These are phyloP conservation scores for Araneus ventricosus DNA, from an alignment of 1,140 invertebrate species.

Conservation along the genomic window DNA sequence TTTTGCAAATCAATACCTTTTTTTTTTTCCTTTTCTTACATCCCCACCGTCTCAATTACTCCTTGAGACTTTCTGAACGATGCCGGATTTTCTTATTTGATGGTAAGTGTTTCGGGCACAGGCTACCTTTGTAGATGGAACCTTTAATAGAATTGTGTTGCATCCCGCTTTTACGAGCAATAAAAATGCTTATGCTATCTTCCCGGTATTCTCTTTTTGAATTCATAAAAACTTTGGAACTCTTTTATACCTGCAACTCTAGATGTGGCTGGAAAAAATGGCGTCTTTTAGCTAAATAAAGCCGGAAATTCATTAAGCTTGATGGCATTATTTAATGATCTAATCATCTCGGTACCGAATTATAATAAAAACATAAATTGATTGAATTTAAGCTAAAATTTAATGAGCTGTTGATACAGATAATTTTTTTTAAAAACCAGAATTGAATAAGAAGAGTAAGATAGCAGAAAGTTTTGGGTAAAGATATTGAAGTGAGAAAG, in stretches of 20 bases:
- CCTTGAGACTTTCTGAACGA: neutral
- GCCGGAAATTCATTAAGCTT: neutral
- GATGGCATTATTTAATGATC: no score
- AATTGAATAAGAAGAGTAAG: no score
- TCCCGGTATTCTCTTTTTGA: neutral
- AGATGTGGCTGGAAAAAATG: neutral
- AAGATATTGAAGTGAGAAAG: no score
- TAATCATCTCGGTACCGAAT: no score
- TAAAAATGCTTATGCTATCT: slow-evolving; percentile 18
- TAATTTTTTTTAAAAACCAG: no score
- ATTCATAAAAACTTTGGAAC: slow-evolving; percentile 4
- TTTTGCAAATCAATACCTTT: neutral
- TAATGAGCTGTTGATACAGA: no score
- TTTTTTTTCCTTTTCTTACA: neutral
- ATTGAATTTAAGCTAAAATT: no score
- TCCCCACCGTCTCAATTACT: neutral
- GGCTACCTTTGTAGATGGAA: neutral
- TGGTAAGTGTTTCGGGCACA: neutral
- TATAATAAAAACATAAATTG: no score
- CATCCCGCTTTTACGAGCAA: neutral
- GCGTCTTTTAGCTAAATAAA: neutral
- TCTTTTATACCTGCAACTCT: neutral
- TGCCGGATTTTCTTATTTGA: neutral
- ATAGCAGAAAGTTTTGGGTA: no score
- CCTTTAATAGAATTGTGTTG: neutral